Conservation (phyloP, 2,113 vertebrate genomes). For the Tetrax tetrax region DNA sequence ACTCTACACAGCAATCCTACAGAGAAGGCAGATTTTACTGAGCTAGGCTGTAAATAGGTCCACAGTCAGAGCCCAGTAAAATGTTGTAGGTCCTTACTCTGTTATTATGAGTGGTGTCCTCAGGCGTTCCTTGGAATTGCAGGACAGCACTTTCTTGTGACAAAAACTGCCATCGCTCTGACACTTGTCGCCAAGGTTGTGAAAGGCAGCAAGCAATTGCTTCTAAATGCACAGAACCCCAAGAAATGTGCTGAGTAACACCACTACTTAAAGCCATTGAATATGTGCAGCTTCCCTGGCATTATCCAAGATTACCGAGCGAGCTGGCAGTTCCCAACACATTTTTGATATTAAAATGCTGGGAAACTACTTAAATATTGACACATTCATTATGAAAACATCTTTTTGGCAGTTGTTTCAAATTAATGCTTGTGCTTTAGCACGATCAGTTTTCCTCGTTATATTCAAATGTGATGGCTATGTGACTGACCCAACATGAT, state of each 20-base stretch:
- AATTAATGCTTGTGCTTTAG: constrained; percentile 7
- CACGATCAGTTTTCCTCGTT: not conserved
- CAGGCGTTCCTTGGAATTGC: not conserved
- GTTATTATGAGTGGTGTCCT: not conserved
- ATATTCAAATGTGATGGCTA: not conserved
- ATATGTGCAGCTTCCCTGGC: not conserved
- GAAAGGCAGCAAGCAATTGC: not conserved
- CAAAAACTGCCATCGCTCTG: not conserved
- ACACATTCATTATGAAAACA: not conserved
- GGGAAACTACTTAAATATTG: not conserved
- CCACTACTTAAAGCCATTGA: not conserved
- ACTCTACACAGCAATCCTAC: not conserved
- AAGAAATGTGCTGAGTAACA: not conserved
- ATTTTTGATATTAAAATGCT: constrained; percentile 28
- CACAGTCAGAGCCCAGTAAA: not conserved
- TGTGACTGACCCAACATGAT: not conserved
- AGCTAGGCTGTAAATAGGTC: not conserved
- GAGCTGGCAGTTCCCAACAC: not conserved
- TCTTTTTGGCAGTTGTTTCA: constrained; percentile 43
- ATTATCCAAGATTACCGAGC: not conserved
- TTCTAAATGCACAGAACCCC: not conserved
- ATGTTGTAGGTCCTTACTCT: not conserved
- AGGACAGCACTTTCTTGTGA: not conserved
- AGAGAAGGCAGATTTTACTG: not conserved
- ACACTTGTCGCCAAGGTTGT: not conserved